phyloP scores from a whole-genome alignment of 2,797 vertebrate species.

The Aythya fuligula region DNA sequence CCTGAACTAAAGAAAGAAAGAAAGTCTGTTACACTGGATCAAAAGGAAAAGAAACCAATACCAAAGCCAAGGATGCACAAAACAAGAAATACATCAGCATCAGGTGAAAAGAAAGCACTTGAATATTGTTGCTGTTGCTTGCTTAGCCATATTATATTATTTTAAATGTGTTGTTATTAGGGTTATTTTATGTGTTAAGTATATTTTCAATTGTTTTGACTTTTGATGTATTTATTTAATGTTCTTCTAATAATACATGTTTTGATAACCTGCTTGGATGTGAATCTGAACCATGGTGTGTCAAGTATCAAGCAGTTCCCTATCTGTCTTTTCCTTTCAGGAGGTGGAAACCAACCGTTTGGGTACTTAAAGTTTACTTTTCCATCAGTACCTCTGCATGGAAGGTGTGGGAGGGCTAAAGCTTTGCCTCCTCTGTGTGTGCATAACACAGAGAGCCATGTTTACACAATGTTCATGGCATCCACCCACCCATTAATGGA shows the following conservation, averaged over 20 bases:
- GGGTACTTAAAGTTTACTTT: background rate
- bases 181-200: background rate
- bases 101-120: conserved; percentile 57
- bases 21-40: background rate
- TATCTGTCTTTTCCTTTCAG: background rate
- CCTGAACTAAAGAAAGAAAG: background rate
- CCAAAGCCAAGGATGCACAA: conserved; percentile 66
- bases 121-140: background rate
- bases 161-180: background rate
- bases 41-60: conserved; percentile 60
- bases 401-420: background rate
- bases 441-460: background rate
- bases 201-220: background rate
- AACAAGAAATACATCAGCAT: conserved; percentile 23
- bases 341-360: background rate
- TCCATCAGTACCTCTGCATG: background rate
- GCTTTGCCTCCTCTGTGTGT: background rate
- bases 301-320: background rate
- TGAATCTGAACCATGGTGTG: background rate
- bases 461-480: background rate
- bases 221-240: background rate
- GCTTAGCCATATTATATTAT: background rate
- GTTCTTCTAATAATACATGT: background rate
- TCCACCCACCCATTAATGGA: background rate
- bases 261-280: background rate